Evolutionary conservation across 2,888 invertebrate species (phyloP).

Genomic region (Luffia ferchaultella): DNA sequence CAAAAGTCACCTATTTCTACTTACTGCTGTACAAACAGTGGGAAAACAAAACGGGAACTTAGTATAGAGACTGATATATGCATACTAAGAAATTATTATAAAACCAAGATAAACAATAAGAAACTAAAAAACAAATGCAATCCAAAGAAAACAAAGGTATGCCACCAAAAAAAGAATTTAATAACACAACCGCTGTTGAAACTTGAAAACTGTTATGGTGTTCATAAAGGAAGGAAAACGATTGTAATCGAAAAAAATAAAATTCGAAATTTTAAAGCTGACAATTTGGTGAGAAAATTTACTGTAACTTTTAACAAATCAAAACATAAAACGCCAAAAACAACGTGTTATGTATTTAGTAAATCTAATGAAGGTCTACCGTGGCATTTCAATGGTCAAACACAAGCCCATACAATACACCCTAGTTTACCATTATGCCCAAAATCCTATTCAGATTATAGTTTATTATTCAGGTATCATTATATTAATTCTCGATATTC

Average conservation of each 20-base stretch:
- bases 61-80: neutral
- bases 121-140: neutral
- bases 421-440: too few relatives aligned
- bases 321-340: too few relatives aligned
- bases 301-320: neutral
- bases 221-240: neutral
- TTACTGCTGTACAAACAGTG: neutral
- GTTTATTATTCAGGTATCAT: too few relatives aligned
- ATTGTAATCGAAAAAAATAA: neutral
- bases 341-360: too few relatives aligned
- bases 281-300: neutral
- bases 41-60: neutral
- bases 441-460: too few relatives aligned
- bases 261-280: neutral
- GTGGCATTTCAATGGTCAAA: too few relatives aligned
- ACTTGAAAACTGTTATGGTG: neutral
- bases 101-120: neutral
- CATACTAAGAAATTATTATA: neutral
- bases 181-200: neutral
- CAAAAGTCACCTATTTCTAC: neutral
- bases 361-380: too few relatives aligned
- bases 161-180: neutral
- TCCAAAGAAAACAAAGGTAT: neutral
- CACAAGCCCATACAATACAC: too few relatives aligned
- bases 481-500: too few relatives aligned